Base-by-base conservation (phyloP, 2,888 invertebrate genomes). In the Drosophila aldrichi region DNA sequence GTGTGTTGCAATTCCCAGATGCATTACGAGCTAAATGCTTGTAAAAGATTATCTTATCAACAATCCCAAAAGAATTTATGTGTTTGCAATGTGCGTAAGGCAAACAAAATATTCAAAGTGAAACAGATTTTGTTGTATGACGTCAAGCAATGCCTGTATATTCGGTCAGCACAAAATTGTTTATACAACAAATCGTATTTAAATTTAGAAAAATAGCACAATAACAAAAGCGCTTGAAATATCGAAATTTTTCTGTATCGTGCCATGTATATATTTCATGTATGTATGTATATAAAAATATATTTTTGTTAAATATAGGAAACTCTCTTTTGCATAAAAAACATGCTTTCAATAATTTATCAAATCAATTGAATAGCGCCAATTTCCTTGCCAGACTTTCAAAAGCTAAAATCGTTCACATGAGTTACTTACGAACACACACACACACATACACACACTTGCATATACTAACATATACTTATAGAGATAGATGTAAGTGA, bases 101-200 rank as follows among this genome's bases (percentile, higher is more conserved):
- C 61, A 51, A 70, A 49, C 18, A 18, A 59, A 46, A 40, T 38
- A 52, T 36, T 7, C 16, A n/a, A 16, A 56, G 43, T 49, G 38
- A 60, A 67, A 57, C 32, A 57, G n/a, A 49, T 49, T 61, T 61
- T 22, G n/a, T 64, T 34, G 34, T 63, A 57, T 83, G 88, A 88
- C 88, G 85, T 83, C 82, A 88, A 71, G 16, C 29, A 59, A n/a
- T 34, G 60, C 57, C 38, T 36, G 29, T 66, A 36, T 64, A 65
- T 49, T 72, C 58, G 74, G 43, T 38, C 48, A 65, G 62, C 40
- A 18, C 16, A 38, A 40, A 72, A 72, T 74, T 88, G 82, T 88
- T 78, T 88, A 82, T 70, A 67, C 60, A 70, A 68, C 56, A 77
- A 79, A 72, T 67, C 38, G 61, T 34, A 46, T 77, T 82, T 82